Base-by-base conservation (phyloP, 2,888 invertebrate species). In the Chrysolina oricalcia region DNA sequence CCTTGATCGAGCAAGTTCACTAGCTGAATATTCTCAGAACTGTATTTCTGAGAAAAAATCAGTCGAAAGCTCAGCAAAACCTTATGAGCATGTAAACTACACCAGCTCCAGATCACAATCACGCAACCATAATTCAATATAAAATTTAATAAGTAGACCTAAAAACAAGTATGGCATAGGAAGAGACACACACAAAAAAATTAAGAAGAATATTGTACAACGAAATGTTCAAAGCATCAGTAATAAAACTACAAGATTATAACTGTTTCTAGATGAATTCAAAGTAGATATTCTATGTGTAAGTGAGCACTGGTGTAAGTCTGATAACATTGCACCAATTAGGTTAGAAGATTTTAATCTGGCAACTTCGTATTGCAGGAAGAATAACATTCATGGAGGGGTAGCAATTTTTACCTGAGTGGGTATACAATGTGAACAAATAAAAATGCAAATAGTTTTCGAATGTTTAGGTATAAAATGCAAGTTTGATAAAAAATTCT, bases 31-130 rank as follows among this genome's bases (percentile, higher is more conserved):
- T 15, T 53, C 15, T 53, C 53, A 53, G 15, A 53, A 53, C 6
- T 53, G 6, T 53, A 53, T 53, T 53, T 53, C 53, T 53, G 53
- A 53, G 5, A 53, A 53, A 8, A 53, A 53, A 53, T 53, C 15
- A 15, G 15, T 19, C 53, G 53, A 53, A n/a, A 15, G 53, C 53
- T 53, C 19, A 53, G 6, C 53, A 53, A 53, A 53, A n/a, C 19
- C 53, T 53, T 19, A 53, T 53, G 53, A 53, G 6, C 19, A 53
- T 19, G 53, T 53, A 41, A 41, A 41, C 6, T 41, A 41, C 19
- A 53, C 53, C 53, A 15, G 15, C n/a, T 17, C 15, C 15, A 53
- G 19, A 17, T 5, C n/a, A 53, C 53, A 53, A 53, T 53, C 53
- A 53, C 53, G 15, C 53, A 9, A 41, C 41, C 41, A 41, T 41